Evolutionary conservation across 2,888 invertebrate species (phyloP).

Genomic region (Dascillus cervinus): DNA sequence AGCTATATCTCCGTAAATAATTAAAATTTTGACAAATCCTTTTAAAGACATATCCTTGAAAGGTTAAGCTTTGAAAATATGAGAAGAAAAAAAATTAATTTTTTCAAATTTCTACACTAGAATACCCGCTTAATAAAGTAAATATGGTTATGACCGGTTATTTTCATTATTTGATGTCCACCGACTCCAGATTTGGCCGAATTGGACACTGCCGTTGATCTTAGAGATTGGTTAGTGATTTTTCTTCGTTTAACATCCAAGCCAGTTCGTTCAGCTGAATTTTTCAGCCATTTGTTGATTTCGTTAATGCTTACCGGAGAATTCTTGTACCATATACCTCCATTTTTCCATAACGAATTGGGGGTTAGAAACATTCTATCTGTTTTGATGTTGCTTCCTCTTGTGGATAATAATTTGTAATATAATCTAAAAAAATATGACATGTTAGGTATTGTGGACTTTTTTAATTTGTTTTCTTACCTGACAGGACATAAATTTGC

Average conservation of each 20-base stretch:
- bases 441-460: constrained; percentile 1
- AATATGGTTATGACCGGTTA: too few species aligned
- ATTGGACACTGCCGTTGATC: constrained; percentile 3
- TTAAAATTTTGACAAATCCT: too few species aligned
- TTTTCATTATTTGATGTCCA: too few species aligned
- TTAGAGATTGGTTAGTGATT: constrained; percentile 3
- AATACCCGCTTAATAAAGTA: too few species aligned
- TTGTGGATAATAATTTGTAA: constrained; percentile 2
- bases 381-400: constrained; percentile 2
- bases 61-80: too few species aligned
- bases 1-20: too few species aligned
- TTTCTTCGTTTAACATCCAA: constrained; percentile 3
- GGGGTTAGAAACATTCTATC: constrained; percentile 2
- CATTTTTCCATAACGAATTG: constrained; percentile 1
- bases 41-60: too few species aligned
- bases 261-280: constrained; percentile 1
- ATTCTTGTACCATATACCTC: not conserved
- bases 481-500: constrained; percentile 1
- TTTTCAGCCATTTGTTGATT: constrained; percentile 2
- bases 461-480: constrained; percentile 1
- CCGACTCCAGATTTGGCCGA: not conserved
- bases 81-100: too few species aligned
- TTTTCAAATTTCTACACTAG: too few species aligned
- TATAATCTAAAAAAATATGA: constrained; percentile 2
- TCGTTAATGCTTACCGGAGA: too few species aligned